Evolutionary conservation across 23 tunicate genomes (phyloP).

Genomic region (Ciona savignyi): DNA sequence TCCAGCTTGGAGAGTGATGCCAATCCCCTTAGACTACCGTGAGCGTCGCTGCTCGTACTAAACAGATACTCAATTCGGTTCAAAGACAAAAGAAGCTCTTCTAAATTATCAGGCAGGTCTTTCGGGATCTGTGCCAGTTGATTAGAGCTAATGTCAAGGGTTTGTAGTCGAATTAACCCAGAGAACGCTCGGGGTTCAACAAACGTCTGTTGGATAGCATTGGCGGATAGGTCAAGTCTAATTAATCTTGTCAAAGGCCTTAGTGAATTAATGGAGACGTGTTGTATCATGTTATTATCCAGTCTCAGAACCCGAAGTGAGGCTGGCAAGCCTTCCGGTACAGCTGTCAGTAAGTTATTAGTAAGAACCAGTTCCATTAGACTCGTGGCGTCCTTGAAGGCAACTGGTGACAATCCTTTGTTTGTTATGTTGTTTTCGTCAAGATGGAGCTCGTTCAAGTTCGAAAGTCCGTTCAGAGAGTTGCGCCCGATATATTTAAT

Average conservation of each 20-base stretch:
- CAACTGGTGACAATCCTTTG: constrained; percentile 46
- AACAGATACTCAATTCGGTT: constrained; percentile 45
- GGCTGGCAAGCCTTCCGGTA: constrained; percentile 47
- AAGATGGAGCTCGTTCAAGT: constrained; percentile 30
- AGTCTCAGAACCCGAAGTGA: constrained; percentile 19
- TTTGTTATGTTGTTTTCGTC: constrained; percentile 72
- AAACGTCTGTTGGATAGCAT: constrained; percentile 10
- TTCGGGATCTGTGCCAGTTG: constrained; percentile 45
- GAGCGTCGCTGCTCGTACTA: constrained; percentile 6
- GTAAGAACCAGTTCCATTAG: constrained; percentile 27
- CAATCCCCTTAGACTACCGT: constrained; percentile 21
- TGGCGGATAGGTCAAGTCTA: constrained; percentile 38
- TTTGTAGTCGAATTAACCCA: constrained; percentile 1
- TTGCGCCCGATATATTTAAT: constrained; percentile 32
- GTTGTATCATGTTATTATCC: constrained; percentile 29
- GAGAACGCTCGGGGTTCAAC: constrained; percentile 18
- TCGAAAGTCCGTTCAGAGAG: constrained; percentile 21
- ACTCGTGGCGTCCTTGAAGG: constrained; percentile 26
- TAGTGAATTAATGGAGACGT: constrained; percentile 15
- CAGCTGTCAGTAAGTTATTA: constrained; percentile 26
- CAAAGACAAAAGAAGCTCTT: constrained; percentile 12
- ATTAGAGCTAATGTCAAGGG: constrained; percentile 13
- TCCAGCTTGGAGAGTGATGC: constrained; percentile 28
- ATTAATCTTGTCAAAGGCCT: constrained; percentile 9
- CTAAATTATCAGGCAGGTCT: constrained; percentile 22